Conservation (phyloP, 2,888 invertebrate genomes). For the Carterocephalus palaemon region DNA sequence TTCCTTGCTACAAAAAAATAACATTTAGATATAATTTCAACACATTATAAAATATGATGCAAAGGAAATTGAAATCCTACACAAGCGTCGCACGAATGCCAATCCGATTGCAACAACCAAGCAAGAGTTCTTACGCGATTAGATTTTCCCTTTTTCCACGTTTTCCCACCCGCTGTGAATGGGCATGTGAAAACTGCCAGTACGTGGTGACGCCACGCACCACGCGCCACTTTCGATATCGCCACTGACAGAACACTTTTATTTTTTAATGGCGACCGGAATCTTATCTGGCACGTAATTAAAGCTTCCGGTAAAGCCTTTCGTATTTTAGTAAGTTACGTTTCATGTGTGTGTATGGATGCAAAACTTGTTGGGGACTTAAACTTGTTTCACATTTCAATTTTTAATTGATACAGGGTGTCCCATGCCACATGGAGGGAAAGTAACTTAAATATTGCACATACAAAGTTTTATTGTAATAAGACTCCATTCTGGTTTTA, state of each 20-base stretch:
- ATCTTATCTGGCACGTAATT: conserved; percentile 8
- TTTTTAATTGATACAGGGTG: too few relatives aligned
- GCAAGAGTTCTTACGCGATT: background rate
- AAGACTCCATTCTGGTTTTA: too few relatives aligned
- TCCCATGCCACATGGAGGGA: too few relatives aligned
- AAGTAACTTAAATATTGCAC: too few relatives aligned
- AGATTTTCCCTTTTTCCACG: conserved; percentile 35
- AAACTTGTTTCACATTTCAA: too few relatives aligned
- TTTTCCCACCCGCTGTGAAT: conserved; percentile 35
- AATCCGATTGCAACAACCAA: conserved; percentile 1
- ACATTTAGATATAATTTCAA: too few relatives aligned
- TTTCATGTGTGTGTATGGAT: background rate
- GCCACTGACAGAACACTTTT: conserved; percentile 34
- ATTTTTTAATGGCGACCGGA: conserved; percentile 34
- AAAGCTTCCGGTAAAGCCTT: conserved; percentile 10
- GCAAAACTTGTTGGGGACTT: background rate
- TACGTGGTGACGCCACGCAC: conserved; percentile 48
- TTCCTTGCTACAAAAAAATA: too few relatives aligned
- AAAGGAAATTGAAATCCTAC: conserved; percentile 16
- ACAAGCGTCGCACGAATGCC: background rate
- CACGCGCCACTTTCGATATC: conserved; percentile 47
- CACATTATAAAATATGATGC: too few relatives aligned
- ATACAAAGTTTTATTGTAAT: too few relatives aligned
- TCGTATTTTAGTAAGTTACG: background rate
- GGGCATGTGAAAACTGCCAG: conserved; percentile 55